These are phyloP conservation scores for Mormyrops boulengeri DNA, from an alignment of 2,797 vertebrate genomes.

Conservation along the genomic window DNA sequence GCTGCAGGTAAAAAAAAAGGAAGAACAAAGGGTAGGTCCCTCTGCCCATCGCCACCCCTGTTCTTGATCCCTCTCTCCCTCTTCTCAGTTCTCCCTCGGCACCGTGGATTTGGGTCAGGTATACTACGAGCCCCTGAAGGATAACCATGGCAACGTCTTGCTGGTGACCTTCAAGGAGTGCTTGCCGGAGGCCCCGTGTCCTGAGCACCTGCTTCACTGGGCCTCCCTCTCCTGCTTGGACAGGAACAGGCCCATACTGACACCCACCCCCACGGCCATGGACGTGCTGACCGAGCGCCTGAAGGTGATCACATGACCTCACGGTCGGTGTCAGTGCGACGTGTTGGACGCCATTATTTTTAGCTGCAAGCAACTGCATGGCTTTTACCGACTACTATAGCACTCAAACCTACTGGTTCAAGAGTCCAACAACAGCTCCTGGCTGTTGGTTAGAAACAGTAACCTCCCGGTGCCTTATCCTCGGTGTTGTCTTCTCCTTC, in stretches of 20 bases:
- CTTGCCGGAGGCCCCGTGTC: slow-evolving; percentile 30
- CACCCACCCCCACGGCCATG: slow-evolving; percentile 62
- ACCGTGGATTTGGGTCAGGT: slow-evolving; percentile 64
- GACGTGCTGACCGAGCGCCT: slow-evolving; percentile 60
- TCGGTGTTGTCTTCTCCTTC: not conserved
- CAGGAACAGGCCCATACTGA: slow-evolving; percentile 52
- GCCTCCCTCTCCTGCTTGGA: slow-evolving; percentile 55
- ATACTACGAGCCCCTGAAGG: slow-evolving; percentile 67
- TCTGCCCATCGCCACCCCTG: not conserved
- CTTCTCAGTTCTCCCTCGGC: slow-evolving; percentile 56
- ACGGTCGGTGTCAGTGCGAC: not conserved
- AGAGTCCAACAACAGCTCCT: not conserved
- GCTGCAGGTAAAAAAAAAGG: slow-evolving; percentile 57
- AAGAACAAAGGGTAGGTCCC: not conserved
- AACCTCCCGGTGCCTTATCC: not conserved
- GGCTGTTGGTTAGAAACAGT: not conserved
- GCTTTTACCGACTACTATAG: not conserved
- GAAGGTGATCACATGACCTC: slow-evolving; percentile 41
- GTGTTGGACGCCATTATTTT: not conserved
- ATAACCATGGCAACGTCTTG: slow-evolving; percentile 64
- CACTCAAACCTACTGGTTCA: not conserved
- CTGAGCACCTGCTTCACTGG: slow-evolving; percentile 61
- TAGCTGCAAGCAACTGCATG: not conserved
- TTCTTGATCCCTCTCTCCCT: not conserved
- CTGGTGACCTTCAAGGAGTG: slow-evolving; percentile 64